Conservation (phyloP, 2,797 vertebrate species). For the Pristis pectinata region DNA sequence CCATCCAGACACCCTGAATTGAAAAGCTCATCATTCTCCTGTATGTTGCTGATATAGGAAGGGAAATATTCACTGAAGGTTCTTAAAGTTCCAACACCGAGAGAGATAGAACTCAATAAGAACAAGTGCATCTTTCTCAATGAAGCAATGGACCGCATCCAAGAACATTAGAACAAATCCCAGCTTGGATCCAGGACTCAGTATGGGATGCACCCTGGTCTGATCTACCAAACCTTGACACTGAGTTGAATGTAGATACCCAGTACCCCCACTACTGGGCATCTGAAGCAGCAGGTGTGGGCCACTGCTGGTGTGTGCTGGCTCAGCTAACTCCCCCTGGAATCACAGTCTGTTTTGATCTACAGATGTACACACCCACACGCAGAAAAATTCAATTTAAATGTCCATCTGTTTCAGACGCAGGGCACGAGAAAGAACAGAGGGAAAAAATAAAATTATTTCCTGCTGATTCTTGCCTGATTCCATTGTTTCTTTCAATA, state of each 20-base stretch:
- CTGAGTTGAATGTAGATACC: no score
- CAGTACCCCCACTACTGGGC: not conserved
- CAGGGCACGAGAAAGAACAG: not conserved
- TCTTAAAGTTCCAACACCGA: not conserved
- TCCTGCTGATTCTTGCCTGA: not conserved
- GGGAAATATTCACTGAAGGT: not conserved
- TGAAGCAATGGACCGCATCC: not conserved
- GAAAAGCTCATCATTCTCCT: not conserved
- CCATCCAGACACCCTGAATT: no score
- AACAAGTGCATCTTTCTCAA: not conserved
- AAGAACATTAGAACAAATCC: not conserved
- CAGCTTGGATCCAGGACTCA: not conserved
- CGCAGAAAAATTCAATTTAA: constrained; percentile 22
- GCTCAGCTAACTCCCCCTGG: not conserved
- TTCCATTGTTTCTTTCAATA: constrained; percentile 11
- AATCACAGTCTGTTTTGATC: not conserved
- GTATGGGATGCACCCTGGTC: not conserved
- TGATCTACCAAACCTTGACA: not conserved
- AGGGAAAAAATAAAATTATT: not conserved
- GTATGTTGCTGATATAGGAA: not conserved
- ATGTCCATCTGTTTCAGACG: not conserved
- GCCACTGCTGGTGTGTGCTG: not conserved
- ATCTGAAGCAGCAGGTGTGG: not conserved
- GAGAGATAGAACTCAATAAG: not conserved
- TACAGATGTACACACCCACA: not conserved